A percentile compares a stretch with the other conserved stretches of the same genome.
phyloP scores from a whole-genome alignment of 2,797 vertebrate species.

The Liparis tanakae region DNA sequence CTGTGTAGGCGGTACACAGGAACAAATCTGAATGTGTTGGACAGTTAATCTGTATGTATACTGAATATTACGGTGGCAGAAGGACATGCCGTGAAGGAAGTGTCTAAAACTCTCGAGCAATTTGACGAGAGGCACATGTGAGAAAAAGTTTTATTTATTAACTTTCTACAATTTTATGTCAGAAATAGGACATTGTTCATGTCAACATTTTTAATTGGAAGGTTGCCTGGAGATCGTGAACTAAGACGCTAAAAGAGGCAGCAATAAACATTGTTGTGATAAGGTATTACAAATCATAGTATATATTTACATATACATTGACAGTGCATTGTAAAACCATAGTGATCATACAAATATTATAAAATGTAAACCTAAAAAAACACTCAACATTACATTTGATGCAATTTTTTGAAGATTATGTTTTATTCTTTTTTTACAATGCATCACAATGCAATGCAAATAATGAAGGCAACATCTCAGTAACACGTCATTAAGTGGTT shows the following conservation, averaged over 20 bases:
- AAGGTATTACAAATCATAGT: background rate
- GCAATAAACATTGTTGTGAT: background rate
- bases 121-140: conserved; percentile 41
- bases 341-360: conserved; percentile 4
- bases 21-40: conserved; percentile 16
- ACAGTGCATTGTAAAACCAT: background rate
- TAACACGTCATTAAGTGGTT: background rate
- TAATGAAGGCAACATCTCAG: background rate
- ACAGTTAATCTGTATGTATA: conserved; percentile 38
- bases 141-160: conserved; percentile 60
- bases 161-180: conserved; percentile 36
- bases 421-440: background rate
- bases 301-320: background rate
- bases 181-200: conserved; percentile 32
- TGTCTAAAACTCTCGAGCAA: conserved; percentile 14
- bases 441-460: conserved; percentile 9
- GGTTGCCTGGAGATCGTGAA: background rate
- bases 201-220: conserved; percentile 7
- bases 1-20: conserved; percentile 9
- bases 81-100: conserved; percentile 17
- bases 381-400: background rate
- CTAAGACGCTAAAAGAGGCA: background rate
- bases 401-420: background rate
- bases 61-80: background rate
- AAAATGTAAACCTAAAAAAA: conserved; percentile 35